Evolutionary conservation across 2,888 invertebrate genomes (phyloP).

Genomic region (Sinotaia quadrata): DNA sequence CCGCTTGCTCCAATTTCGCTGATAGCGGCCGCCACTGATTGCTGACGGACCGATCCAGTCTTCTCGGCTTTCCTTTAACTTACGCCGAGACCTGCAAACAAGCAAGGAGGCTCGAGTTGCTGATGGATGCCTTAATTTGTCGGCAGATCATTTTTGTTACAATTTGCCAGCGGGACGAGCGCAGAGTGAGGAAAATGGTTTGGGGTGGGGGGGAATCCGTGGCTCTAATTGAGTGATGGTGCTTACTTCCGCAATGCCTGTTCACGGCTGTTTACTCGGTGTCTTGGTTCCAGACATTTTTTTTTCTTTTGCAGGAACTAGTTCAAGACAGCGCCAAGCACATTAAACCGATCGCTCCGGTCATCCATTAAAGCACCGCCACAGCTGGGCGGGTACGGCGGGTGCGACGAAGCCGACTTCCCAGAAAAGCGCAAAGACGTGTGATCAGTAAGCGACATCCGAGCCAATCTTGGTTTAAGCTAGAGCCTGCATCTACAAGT

Average conservation of each 20-base stretch:
- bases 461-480: background rate
- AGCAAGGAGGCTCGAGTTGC: background rate
- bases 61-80: background rate
- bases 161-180: constrained; percentile 3
- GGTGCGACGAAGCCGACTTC: background rate
- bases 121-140: constrained; percentile 5
- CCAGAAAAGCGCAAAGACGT: background rate
- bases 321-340: background rate
- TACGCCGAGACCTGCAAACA: background rate
- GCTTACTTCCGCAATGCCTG: background rate
- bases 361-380: background rate
- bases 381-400: background rate
- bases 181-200: background rate
- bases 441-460: background rate
- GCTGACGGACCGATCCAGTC: background rate
- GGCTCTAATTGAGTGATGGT: background rate
- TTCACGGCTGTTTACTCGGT: no score
- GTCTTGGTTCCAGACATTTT: no score
- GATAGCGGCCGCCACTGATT: constrained; percentile 8
- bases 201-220: no score
- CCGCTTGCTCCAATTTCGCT: constrained; percentile 17
- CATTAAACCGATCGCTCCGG: background rate
- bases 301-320: no score
- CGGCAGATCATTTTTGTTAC: constrained; percentile 15
- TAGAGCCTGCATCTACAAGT: background rate